Percentiles rank a stretch among this genome's conserved stretches.
Conservation (phyloP, 1,140 invertebrate species). For the Hyles vespertilio region DNA sequence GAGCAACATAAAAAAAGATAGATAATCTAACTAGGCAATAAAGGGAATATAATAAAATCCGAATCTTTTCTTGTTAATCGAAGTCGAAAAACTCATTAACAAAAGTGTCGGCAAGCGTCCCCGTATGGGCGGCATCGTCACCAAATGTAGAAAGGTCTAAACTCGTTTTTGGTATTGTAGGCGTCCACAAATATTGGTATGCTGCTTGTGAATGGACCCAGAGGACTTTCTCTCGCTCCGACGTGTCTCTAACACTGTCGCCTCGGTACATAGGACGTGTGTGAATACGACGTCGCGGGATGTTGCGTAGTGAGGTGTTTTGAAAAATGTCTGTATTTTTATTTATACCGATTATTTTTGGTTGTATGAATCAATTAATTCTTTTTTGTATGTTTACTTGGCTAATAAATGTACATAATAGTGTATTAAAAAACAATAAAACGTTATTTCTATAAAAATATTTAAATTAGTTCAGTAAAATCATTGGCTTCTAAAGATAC, state of each 20-base stretch:
- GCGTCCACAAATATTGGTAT: constrained; percentile 72
- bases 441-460: no score
- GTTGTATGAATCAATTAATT: no score
- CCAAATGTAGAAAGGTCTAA: constrained; percentile 61
- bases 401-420: no score
- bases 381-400: neutral
- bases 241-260: constrained; percentile 49
- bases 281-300: constrained; percentile 5
- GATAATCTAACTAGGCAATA: no score
- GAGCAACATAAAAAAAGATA: no score
- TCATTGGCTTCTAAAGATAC: no score
- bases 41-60: no score
- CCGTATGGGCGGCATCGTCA: constrained; percentile 25
- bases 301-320: neutral
- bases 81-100: neutral
- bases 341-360: neutral
- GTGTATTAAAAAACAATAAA: no score
- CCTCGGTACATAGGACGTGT: constrained; percentile 24
- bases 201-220: constrained; percentile 67
- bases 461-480: no score
- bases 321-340: neutral
- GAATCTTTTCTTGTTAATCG: no score
- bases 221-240: constrained; percentile 63
- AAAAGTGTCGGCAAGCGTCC: neutral
- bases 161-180: constrained; percentile 67